Evolutionary conservation across 2,113 vertebrate genomes (phyloP), one percentile per base, ranked within the genome.

Genomic region (Chascanopsetta lugubris): DNA sequence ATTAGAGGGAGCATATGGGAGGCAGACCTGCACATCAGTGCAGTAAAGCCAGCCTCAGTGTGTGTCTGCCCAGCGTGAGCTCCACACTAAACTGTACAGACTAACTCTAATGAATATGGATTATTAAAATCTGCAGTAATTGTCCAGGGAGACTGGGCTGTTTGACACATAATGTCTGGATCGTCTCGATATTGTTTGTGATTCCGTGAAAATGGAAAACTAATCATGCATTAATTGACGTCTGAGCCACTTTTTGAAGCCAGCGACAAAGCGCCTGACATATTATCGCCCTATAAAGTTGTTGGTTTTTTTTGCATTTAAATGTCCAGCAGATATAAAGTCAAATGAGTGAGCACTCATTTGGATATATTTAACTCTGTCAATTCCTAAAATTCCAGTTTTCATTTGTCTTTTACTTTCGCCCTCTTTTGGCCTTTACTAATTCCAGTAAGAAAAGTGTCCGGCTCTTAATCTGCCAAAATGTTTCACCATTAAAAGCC

Each of bases 1-100:
- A 92, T 92, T 93, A 92, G 81, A 61, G 62, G 78, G 68, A 87
- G 89, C 90, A 91, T 87, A 88, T 82, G 88, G 87, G 79, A 85
- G 50, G 79, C 68, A 85, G 66, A 83, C 71, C 82, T 64, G 73
- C 60, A 46, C 49, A 79, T 69, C 69, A 55, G 53, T 43, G 59
- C 67, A 75, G 59, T 80, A 82, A 84, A 83, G 58, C 54, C 80
- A 76, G 84, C 85, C 84, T 71, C 54, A 77, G 69, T 69, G 70
- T 72, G 82, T 72, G 82, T 60, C 43, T 25, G 66, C 80, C 55
- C 75, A 65, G 56, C 21, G 2, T 73, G 60, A 80, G 77, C 69
- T 64, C 66, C 30, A 65, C 74, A 59, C 51, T 69, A 22, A 62
- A 63, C 55, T 60, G 59, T 55, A 72, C 57, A 15, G 10, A 32